Evolutionary conservation across 2,113 vertebrate species (phyloP).

Genomic region (Catharus bicknelli): DNA sequence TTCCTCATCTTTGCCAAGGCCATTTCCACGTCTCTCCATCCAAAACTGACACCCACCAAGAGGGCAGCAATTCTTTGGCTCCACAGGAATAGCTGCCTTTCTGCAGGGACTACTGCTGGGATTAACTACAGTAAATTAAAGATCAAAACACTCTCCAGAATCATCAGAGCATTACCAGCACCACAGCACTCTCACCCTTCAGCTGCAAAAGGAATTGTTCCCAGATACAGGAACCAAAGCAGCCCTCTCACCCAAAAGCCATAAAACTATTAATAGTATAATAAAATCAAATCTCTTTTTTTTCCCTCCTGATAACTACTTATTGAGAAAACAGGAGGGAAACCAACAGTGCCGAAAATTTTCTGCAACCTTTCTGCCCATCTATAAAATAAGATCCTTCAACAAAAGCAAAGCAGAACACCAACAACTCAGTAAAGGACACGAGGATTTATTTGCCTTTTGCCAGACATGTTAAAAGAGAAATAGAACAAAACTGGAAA

Average conservation of each 20-base stretch:
- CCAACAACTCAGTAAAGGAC: neutral
- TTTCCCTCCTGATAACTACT: neutral
- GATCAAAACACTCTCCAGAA: neutral
- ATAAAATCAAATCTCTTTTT: neutral
- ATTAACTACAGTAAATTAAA: neutral
- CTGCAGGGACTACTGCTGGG: neutral
- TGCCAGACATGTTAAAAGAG: neutral
- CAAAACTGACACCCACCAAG: neutral
- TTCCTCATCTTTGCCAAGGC: neutral
- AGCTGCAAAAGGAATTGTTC: neutral
- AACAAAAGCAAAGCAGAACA: neutral
- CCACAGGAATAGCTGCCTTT: neutral
- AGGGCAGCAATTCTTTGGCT: neutral
- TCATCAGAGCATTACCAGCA: neutral
- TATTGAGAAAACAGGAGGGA: neutral
- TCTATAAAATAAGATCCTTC: neutral
- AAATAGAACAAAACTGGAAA: neutral
- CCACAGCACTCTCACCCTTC: neutral
- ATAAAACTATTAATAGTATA: neutral
- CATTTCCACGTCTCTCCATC: neutral
- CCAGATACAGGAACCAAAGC: neutral
- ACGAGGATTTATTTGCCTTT: neutral
- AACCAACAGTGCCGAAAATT: neutral
- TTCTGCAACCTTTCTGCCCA: neutral
- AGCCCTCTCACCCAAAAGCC: neutral